Evolutionary conservation across 2,113 vertebrate species (phyloP), one percentile per base, ranked within the genome.

Genomic region (Pristiophorus japonicus): DNA sequence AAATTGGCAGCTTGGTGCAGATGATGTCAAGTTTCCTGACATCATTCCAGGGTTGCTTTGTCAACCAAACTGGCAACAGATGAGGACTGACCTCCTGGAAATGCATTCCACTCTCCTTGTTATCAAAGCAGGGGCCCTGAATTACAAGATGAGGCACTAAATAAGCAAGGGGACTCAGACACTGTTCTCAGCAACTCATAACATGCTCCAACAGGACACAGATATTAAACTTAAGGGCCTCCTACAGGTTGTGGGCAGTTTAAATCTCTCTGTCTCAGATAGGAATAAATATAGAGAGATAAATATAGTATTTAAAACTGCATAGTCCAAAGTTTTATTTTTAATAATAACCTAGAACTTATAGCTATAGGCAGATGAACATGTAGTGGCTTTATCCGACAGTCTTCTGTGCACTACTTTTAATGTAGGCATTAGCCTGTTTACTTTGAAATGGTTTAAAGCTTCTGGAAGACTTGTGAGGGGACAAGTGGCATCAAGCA

Each of bases 11-110:
- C 81, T 34, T 38, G 20, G 30, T 67, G 16, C 11, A 47, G 90
- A 66, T 73, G 62, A 62, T 27, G 73, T 18, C 63, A 8, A 70
- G 63, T 59, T 94, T 62, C 96, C 95, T 96, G 96, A 96, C 90
- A 12, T 73, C 70, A 47, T 94, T 62, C 73, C 63, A 63, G 47
- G 16, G 87, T 96, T 94, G 8, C 73, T 47, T 10, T n/a, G 95
- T 73, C 67, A 95, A 96, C 95, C 45, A 45, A 73, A 38, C 87
- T 47, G 96, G 38, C 66, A 78, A 62, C 16, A 38, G 75, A 88
- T 62, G 88, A 95, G 62, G 96, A 73, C 73, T 55, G 95, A 81
- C 87, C 51, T 85, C 73, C 63, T 90, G 51, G 30, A 90, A 90
- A 55, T 59, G 51, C 30, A 59, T 90, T 90, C 87, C 87, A 59